These are phyloP conservation scores for Tuta absoluta DNA, from an alignment of 2,888 invertebrate genomes.

Conservation along the genomic window DNA sequence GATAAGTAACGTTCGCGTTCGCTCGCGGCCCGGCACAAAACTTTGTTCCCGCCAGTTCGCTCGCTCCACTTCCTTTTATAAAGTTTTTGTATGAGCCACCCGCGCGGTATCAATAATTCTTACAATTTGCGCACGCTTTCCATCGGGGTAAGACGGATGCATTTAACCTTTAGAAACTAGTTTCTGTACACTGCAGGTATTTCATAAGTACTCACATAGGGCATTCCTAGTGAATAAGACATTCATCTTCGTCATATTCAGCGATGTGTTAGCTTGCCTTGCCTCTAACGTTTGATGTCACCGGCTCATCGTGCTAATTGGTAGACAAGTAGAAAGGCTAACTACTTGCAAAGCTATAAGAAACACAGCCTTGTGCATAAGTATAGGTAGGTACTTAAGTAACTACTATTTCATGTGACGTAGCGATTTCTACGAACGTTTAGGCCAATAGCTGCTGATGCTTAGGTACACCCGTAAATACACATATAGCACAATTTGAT, in stretches of 20 bases:
- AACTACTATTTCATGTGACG: too few species aligned
- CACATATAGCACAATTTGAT: too few species aligned
- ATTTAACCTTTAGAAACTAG: background rate
- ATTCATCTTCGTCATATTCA: background rate
- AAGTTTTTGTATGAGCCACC: slow-evolving; percentile 74
- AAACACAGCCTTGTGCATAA: background rate
- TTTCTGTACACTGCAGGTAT: background rate
- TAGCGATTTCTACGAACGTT: too few species aligned
- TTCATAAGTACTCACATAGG: background rate
- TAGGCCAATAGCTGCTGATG: too few species aligned
- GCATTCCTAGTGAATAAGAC: background rate
- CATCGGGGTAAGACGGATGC: slow-evolving; percentile 51
- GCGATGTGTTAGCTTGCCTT: background rate
- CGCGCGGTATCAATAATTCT: slow-evolving; percentile 75
- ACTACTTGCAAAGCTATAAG: background rate
- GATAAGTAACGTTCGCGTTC: slow-evolving; percentile 77
- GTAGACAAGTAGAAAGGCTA: background rate
- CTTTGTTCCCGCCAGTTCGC: slow-evolving; percentile 76
- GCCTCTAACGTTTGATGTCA: background rate
- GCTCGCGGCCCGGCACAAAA: slow-evolving; percentile 70
- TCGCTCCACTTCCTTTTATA: slow-evolving; percentile 77
- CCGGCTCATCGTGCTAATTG: background rate
- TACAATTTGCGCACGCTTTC: slow-evolving; percentile 62
- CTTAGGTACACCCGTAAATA: too few species aligned
- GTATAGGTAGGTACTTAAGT: background rate